phyloP scores from a whole-genome alignment of 2,797 vertebrate species.

The Bucorvus abyssinicus region DNA sequence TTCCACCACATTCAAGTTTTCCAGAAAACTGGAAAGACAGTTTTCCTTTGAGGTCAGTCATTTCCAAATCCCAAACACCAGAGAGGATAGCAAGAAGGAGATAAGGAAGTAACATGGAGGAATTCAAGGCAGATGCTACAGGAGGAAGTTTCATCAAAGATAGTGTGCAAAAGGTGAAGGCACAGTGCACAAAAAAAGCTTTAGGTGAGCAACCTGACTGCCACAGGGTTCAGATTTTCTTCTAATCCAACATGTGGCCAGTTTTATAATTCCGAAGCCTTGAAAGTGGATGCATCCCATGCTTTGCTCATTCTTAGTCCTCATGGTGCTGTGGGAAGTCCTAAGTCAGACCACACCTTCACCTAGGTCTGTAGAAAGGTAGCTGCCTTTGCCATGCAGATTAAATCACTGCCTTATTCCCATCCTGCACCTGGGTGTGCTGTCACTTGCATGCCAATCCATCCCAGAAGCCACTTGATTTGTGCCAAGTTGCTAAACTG shows the following conservation, averaged over 20 bases:
- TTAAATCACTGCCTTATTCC: neutral
- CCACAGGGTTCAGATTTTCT: neutral
- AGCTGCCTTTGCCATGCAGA: neutral
- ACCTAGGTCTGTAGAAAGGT: neutral
- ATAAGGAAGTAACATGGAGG: neutral
- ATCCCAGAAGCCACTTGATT: neutral
- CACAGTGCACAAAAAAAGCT: neutral
- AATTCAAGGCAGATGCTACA: neutral
- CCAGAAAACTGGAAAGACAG: neutral
- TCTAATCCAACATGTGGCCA: neutral
- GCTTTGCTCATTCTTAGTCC: neutral
- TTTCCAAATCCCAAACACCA: neutral
- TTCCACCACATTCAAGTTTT: neutral
- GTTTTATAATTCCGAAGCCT: neutral
- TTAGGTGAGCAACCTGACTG: neutral
- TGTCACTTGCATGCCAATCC: neutral
- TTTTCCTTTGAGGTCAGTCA: neutral
- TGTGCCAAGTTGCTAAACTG: neutral
- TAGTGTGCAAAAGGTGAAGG: neutral
- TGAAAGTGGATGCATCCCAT: neutral
- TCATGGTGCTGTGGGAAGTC: fast-evolving
- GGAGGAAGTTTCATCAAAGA: neutral
- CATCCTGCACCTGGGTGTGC: neutral
- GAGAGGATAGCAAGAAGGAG: neutral
- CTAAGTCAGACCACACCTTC: neutral